Conservation (phyloP, 2,113 vertebrate genomes). For the Pseudorhombus dupliciocellatus region DNA sequence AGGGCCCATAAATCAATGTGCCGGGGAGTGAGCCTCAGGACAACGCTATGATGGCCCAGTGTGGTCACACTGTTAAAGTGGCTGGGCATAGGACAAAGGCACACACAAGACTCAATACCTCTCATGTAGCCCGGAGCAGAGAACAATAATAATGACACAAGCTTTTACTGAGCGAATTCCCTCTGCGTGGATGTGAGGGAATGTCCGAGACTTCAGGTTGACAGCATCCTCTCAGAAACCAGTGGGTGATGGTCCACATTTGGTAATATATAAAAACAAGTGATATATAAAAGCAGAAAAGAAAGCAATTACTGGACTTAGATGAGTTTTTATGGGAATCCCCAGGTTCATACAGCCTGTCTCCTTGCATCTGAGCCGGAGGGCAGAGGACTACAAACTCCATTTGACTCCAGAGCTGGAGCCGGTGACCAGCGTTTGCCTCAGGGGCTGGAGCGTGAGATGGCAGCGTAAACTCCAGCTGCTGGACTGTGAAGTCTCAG, state of each 20-base stretch:
- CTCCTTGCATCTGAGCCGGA: conserved; percentile 8
- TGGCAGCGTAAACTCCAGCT: not conserved
- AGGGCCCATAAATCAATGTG: conserved; percentile 57
- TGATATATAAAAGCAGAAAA: not conserved
- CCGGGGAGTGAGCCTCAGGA: conserved; percentile 38
- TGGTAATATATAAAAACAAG: not conserved
- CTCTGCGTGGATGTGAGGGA: conserved; percentile 1
- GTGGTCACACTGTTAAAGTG: conserved; percentile 47
- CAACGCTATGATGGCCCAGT: conserved; percentile 30
- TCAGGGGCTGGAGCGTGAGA: not conserved
- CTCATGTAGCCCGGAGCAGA: conserved; percentile 41
- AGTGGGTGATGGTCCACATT: not conserved
- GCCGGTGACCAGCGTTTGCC: conserved; percentile 14
- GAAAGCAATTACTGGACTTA: not conserved
- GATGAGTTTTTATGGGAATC: conserved; percentile 3
- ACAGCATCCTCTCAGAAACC: not conserved
- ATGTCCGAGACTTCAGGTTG: conserved; percentile 7
- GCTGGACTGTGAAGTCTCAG: not conserved
- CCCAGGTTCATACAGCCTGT: not conserved
- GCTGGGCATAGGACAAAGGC: conserved; percentile 44
- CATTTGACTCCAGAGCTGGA: conserved; percentile 9
- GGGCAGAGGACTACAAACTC: conserved; percentile 7
- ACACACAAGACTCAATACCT: conserved; percentile 39
- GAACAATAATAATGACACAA: conserved; percentile 17
- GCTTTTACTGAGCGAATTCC: conserved; percentile 2